phyloP scores from a whole-genome alignment of 1,140 invertebrate species.

The Halesus radiatus region DNA sequence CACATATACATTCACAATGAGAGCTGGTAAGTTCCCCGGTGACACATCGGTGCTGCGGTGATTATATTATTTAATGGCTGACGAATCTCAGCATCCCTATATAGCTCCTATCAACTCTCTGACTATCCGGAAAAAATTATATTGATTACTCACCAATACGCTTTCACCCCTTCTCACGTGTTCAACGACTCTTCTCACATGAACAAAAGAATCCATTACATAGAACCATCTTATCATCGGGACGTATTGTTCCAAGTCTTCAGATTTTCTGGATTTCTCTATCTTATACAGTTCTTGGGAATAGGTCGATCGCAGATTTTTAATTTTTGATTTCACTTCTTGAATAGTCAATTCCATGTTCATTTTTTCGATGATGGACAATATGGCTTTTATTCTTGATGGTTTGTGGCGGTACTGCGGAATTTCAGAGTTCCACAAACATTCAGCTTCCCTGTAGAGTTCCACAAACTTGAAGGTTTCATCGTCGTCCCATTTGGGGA shows the following conservation, averaged over 20 bases:
- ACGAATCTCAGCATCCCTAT: no score
- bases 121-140: no score
- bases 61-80: no score
- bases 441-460: neutral
- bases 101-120: no score
- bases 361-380: neutral
- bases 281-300: neutral
- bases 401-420: neutral
- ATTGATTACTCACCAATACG: no score
- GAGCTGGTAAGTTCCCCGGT: no score
- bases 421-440: neutral
- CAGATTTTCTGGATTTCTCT: neutral
- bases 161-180: no score
- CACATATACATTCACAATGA: no score
- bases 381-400: neutral
- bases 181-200: neutral
- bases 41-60: no score
- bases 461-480: neutral
- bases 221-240: neutral
- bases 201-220: neutral
- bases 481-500: neutral
- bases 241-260: neutral
- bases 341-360: neutral
- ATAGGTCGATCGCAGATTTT: conserved; percentile 6
- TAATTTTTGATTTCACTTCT: neutral